A percentile compares a stretch with the other conserved stretches of the same genome.
Conservation (phyloP, 2,113 vertebrate genomes). For the Propithecus coquereli region DNA sequence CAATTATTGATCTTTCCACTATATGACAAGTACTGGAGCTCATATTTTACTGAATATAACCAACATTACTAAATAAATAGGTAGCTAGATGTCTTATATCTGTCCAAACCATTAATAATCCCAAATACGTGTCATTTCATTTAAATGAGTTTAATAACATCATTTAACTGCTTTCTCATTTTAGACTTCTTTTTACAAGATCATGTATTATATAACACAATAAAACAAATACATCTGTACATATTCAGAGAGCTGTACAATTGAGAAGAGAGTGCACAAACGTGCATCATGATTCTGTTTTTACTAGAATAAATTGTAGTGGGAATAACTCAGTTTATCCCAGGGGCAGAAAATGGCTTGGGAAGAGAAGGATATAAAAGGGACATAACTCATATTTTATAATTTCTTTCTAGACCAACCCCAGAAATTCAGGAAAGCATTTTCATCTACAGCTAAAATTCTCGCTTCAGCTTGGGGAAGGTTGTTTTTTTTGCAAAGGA, state of each 20-base stretch:
- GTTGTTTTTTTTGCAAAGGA: neutral
- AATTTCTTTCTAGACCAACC: neutral
- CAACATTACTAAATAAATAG: neutral
- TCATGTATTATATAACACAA: neutral
- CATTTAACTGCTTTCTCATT: neutral
- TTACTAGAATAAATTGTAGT: neutral
- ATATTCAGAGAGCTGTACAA: neutral
- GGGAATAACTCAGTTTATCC: neutral
- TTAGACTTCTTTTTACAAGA: neutral
- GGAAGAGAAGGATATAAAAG: neutral
- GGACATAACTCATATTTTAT: neutral
- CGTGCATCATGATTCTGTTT: neutral
- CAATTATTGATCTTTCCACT: neutral
- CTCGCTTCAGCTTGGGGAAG: neutral
- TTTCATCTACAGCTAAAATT: neutral
- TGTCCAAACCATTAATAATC: neutral
- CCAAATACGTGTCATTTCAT: neutral
- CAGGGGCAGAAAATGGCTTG: neutral
- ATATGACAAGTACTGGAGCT: neutral
- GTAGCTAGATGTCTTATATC: neutral
- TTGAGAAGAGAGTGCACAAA: neutral
- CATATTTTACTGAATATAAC: neutral
- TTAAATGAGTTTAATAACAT: neutral
- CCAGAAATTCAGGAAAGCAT: neutral
- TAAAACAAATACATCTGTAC: neutral